Conservation (phyloP, 2,888 invertebrate genomes). For the Nomada goodeniana region DNA sequence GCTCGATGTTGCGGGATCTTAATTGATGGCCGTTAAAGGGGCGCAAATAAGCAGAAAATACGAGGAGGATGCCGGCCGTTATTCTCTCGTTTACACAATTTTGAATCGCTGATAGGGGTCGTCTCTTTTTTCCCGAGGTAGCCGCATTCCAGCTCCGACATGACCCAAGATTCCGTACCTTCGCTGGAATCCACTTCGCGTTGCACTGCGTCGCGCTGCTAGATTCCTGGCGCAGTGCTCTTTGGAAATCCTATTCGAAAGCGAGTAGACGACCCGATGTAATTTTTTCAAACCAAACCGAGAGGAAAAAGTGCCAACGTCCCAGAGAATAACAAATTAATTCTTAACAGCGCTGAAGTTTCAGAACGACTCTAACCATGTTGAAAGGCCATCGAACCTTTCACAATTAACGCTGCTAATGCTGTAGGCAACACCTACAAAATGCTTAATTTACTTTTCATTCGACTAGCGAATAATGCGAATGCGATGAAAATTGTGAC, state of each 20-base stretch:
- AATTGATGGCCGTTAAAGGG: not conserved
- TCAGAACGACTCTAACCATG: too few relatives aligned
- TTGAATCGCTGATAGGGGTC: conserved; percentile 26
- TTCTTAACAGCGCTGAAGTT: too few relatives aligned
- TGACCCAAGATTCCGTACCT: conserved; percentile 56
- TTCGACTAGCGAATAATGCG: too few relatives aligned
- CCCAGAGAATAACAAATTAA: too few relatives aligned
- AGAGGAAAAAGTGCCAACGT: not conserved
- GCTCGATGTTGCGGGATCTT: not conserved
- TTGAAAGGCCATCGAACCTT: too few relatives aligned
- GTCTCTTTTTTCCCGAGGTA: conserved; percentile 13
- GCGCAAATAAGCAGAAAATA: conserved; percentile 2
- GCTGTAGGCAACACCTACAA: too few relatives aligned
- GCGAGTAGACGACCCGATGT: too few relatives aligned
- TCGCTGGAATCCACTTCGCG: conserved; percentile 38
- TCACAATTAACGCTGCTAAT: too few relatives aligned
- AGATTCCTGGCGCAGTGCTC: conserved; percentile 22
- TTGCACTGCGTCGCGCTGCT: conserved; percentile 18
- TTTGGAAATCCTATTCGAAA: not conserved
- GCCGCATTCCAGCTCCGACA: conserved; percentile 35
- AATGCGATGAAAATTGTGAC: too few relatives aligned
- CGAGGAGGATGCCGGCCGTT: conserved; percentile 40
- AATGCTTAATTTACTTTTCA: too few relatives aligned
- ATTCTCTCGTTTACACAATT: conserved; percentile 50
- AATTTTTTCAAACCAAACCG: not conserved